These are phyloP conservation scores for Sibirionetta formosa DNA, from an alignment of 2,797 vertebrate species.

Conservation along the genomic window DNA sequence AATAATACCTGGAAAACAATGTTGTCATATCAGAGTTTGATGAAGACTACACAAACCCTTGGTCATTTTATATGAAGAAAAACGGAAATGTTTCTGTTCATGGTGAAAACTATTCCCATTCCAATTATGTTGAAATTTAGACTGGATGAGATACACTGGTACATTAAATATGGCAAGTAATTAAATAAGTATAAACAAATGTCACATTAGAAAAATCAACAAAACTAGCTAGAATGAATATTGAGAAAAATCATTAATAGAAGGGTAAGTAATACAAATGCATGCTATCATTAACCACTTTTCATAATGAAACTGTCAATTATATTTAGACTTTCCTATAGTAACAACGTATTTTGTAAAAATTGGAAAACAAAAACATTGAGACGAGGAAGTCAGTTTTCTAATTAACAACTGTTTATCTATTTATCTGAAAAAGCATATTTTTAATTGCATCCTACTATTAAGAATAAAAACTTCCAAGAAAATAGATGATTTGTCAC, in stretches of 20 bases:
- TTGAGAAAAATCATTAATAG: not conserved
- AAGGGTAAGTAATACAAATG: slow-evolving; percentile 50
- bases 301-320: slow-evolving; percentile 9
- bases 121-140: slow-evolving; percentile 28
- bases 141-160: not conserved
- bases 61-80: not conserved
- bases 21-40: not conserved
- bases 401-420: not conserved
- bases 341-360: not conserved
- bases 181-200: slow-evolving; percentile 43
- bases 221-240: not conserved
- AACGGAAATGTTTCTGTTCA: not conserved
- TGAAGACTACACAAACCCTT: not conserved
- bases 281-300: slow-evolving; percentile 24
- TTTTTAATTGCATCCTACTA: not conserved
- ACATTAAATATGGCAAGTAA: slow-evolving; percentile 19
- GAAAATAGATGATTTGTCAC: not conserved
- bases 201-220: not conserved
- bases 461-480: not conserved
- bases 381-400: not conserved
- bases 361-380: not conserved
- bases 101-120: slow-evolving; percentile 4
- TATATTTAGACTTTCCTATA: not conserved
- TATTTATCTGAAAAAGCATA: not conserved
- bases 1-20: not conserved